These are phyloP conservation scores for Pagrus major DNA, from an alignment of 2,113 vertebrate species.

Conservation along the genomic window DNA sequence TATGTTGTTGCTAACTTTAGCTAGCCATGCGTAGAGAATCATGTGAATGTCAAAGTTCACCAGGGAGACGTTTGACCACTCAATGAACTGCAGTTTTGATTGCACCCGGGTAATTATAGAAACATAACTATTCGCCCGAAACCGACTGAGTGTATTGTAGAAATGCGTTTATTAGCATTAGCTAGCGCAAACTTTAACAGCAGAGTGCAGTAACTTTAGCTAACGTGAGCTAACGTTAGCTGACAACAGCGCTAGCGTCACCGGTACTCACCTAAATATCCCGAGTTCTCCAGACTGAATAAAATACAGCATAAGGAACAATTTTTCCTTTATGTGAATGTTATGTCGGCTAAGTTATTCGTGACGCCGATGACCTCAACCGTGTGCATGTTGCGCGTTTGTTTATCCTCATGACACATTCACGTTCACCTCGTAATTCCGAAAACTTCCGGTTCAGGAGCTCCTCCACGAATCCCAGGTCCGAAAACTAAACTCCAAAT, in stretches of 20 bases:
- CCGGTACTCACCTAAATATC: not conserved
- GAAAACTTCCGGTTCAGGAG: slow-evolving; percentile 1
- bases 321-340: not conserved
- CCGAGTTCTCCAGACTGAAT: not conserved
- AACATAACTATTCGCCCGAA: accelerated
- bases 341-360: not conserved
- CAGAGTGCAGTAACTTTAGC: not conserved
- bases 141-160: not conserved
- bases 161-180: slow-evolving; percentile 10
- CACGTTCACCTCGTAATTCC: slow-evolving; percentile 37
- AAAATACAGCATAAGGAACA: accelerated
- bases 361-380: too few species aligned
- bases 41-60: slow-evolving; percentile 41
- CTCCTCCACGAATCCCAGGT: not conserved
- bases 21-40: not conserved
- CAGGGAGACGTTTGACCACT: not conserved
- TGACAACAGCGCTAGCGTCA: not conserved
- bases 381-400: slow-evolving; percentile 18
- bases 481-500: not conserved
- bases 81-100: not conserved
- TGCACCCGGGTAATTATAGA: not conserved
- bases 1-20: not conserved
- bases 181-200: slow-evolving; percentile 38
- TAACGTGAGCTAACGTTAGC: not conserved
- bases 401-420: slow-evolving; percentile 68